Percentiles rank a stretch among this genome's conserved stretches.
Evolutionary conservation across 2,888 invertebrate genomes (phyloP).

Genomic region (Thera britannica): DNA sequence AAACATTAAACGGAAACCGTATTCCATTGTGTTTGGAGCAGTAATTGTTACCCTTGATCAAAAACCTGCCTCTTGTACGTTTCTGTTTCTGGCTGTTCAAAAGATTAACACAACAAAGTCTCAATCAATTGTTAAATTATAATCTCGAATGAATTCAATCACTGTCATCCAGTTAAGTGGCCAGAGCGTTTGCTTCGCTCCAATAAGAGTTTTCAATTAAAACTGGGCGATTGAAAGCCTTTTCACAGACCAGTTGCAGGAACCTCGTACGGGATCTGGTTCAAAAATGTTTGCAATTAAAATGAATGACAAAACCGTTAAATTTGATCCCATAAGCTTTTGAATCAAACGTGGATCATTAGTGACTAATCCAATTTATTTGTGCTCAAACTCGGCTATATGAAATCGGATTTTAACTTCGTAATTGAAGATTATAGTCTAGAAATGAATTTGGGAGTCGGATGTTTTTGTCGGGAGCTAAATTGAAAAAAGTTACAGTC

Average conservation of each 20-base stretch:
- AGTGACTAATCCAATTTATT: constrained; percentile 37
- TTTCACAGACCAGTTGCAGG: constrained; percentile 45
- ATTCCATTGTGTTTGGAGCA: constrained; percentile 13
- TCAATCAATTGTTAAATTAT: constrained; percentile 46
- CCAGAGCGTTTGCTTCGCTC: constrained; percentile 43
- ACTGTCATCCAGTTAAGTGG: constrained; percentile 47
- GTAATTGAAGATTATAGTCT: constrained; percentile 16
- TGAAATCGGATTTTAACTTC: constrained; percentile 25
- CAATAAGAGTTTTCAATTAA: constrained; percentile 58
- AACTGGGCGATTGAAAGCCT: constrained; percentile 47
- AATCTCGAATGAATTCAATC: constrained; percentile 49
- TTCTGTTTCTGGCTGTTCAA: constrained; percentile 16
- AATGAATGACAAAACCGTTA: constrained; percentile 46
- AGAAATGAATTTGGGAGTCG: background rate
- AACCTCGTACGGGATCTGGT: constrained; percentile 42
- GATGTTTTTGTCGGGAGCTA: too few relatives aligned
- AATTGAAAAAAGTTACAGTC: too few relatives aligned
- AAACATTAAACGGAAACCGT: constrained; percentile 4
- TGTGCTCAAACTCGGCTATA: constrained; percentile 17
- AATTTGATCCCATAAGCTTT: constrained; percentile 39
- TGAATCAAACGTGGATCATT: constrained; percentile 41
- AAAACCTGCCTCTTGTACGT: constrained; percentile 15
- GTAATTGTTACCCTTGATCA: constrained; percentile 10
- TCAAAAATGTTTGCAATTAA: constrained; percentile 59
- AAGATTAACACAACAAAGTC: constrained; percentile 37